Evolutionary conservation across 2,797 vertebrate genomes (phyloP).

Genomic region (Danio jaintianensis): DNA sequence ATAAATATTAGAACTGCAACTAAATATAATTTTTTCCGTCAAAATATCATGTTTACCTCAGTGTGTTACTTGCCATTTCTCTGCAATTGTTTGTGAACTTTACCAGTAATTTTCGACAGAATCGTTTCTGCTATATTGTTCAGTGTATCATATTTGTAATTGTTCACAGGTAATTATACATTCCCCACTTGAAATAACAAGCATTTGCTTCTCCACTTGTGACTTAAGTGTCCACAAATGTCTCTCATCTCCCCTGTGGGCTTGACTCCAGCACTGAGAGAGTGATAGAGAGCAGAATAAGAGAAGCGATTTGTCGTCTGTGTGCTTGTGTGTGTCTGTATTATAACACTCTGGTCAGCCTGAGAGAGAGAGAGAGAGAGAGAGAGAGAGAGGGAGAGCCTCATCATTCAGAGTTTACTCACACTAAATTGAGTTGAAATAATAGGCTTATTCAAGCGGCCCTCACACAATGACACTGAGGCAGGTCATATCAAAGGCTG

Average conservation of each 20-base stretch:
- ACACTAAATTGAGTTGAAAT: slow-evolving; percentile 86
- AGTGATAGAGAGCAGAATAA: slow-evolving; percentile 71
- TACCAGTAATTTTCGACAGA: slow-evolving; percentile 33
- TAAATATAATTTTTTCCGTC: neutral
- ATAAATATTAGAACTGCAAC: neutral
- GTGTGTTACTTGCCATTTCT: neutral
- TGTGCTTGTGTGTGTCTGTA: slow-evolving; percentile 73
- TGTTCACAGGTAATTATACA: neutral
- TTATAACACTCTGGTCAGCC: slow-evolving; percentile 75
- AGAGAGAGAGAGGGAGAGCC: slow-evolving; percentile 54
- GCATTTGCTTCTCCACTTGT: slow-evolving; percentile 69
- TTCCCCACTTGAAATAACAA: slow-evolving; percentile 47
- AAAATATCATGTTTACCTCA: neutral
- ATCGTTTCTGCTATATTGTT: neutral
- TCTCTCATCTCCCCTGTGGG: slow-evolving; percentile 83
- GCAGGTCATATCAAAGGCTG: slow-evolving; percentile 81
- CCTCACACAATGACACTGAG: slow-evolving; percentile 79
- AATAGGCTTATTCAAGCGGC: slow-evolving; percentile 81
- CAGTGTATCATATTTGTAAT: neutral
- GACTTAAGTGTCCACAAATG: slow-evolving; percentile 85
- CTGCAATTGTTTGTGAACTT: neutral
- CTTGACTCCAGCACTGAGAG: slow-evolving; percentile 76
- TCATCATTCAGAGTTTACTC: slow-evolving; percentile 86
- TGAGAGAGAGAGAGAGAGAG: slow-evolving; percentile 49
- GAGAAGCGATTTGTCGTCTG: slow-evolving; percentile 77